Percentiles rank a stretch among this genome's conserved stretches.
These are phyloP conservation scores for Ascidia mentula DNA, from an alignment of 23 tunicate genomes.

Conservation along the genomic window DNA sequence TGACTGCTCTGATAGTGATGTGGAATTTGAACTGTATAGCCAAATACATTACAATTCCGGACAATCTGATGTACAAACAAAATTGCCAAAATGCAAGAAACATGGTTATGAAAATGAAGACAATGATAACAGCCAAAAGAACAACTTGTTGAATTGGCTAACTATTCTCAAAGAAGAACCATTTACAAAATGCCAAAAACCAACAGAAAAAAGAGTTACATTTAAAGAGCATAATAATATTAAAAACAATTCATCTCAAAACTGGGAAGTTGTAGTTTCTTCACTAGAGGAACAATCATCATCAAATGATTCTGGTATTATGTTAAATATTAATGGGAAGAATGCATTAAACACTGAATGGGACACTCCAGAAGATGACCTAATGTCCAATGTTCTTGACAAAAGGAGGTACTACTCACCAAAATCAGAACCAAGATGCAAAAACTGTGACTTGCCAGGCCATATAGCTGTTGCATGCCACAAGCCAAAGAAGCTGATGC, in stretches of 20 bases:
- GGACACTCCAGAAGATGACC: not conserved
- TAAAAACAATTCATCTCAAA: not conserved
- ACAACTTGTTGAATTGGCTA: not conserved
- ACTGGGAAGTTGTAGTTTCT: slow-evolving; percentile 11
- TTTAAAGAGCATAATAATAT: not conserved
- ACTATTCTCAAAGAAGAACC: not conserved
- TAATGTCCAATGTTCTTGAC: not conserved
- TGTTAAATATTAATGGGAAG: not conserved
- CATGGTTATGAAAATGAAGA: not conserved
- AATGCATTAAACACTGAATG: not conserved
- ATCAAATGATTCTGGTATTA: not conserved
- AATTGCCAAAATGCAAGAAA: not conserved
- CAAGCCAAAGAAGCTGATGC: slow-evolving; percentile 8
- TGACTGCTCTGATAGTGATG: slow-evolving; percentile 34
- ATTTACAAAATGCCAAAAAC: not conserved
- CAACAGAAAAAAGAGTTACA: not conserved
- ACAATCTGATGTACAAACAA: not conserved
- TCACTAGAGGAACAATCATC: not conserved
- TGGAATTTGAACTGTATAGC: slow-evolving; percentile 50
- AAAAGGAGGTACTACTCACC: slow-evolving; percentile 1
- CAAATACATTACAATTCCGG: slow-evolving; percentile 29
- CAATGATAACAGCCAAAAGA: not conserved
- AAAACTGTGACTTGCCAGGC: slow-evolving; percentile 25
- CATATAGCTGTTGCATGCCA: slow-evolving; percentile 18
- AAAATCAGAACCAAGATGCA: slow-evolving; percentile 2